A percentile compares a stretch with the other conserved stretches of the same genome.
Conservation (phyloP, 2,113 vertebrate genomes). For the Mixornis gularis region DNA sequence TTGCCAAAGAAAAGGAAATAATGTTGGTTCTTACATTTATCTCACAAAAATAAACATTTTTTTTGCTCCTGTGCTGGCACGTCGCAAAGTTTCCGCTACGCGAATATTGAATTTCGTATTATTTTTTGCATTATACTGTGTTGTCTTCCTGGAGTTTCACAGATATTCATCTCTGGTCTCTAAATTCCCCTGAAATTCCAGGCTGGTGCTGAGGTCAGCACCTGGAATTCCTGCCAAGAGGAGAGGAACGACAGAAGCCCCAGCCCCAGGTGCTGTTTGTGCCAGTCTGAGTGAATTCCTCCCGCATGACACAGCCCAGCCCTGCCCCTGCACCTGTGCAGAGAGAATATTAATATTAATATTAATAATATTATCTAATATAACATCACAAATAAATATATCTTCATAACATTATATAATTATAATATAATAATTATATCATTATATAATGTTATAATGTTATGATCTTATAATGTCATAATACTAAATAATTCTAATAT, state of each 20-base stretch:
- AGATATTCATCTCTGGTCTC: not conserved
- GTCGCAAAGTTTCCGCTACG: not conserved
- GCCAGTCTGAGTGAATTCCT: not conserved
- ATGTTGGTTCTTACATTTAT: not conserved
- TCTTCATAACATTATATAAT: too few species aligned
- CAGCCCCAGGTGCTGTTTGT: not conserved
- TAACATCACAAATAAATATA: too few species aligned
- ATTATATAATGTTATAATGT: too few species aligned
- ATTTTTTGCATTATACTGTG: not conserved
- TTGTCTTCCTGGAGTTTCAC: not conserved
- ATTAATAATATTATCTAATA: too few species aligned
- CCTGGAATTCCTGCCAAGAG: not conserved
- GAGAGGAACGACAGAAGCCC: not conserved
- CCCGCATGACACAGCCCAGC: fast-evolving
- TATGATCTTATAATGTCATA: too few species aligned
- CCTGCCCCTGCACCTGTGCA: not conserved
- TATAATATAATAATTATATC: too few species aligned
- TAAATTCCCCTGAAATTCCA: not conserved
- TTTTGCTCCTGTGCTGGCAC: not conserved
- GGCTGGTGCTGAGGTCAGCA: not conserved
- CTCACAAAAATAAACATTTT: not conserved
- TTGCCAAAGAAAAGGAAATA: not conserved
- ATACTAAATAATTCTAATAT: too few species aligned
- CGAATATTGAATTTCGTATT: not conserved
- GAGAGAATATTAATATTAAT: too few species aligned